Evolutionary conservation across 2,888 invertebrate species (phyloP).

Genomic region (Microdon myrmicae): DNA sequence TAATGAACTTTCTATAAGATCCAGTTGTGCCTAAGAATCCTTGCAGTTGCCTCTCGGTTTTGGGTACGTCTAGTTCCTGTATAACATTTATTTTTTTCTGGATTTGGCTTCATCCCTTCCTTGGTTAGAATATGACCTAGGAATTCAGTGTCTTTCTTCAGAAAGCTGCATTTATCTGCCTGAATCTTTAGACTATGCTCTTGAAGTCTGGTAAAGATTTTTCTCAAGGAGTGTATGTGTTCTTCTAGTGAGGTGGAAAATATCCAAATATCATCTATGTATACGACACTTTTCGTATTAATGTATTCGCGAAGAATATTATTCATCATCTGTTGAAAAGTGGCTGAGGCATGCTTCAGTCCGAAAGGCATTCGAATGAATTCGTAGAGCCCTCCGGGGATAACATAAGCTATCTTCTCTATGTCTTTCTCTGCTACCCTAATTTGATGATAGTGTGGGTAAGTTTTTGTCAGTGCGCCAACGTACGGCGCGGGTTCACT

Average conservation of each 20-base stretch:
- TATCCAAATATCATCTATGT: conserved; percentile 54
- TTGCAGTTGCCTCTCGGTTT: conserved; percentile 41
- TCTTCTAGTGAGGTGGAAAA: conserved; percentile 46
- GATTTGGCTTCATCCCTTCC: too few relatives aligned
- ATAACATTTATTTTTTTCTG: too few relatives aligned
- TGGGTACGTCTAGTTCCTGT: conserved; percentile 42
- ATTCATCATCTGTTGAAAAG: conserved; percentile 3
- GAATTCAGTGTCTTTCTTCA: conserved; percentile 49
- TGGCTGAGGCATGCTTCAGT: conserved; percentile 6
- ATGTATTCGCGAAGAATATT: conserved; percentile 56
- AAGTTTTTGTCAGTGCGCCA: too few relatives aligned
- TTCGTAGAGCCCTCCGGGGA: neutral
- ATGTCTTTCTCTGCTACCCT: conserved; percentile 30
- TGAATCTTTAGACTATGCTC: conserved; percentile 39
- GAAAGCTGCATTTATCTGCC: conserved; percentile 44
- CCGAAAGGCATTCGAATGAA: conserved; percentile 9
- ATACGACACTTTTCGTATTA: conserved; percentile 50
- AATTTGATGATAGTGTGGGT: conserved; percentile 52
- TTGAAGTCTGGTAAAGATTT: conserved; percentile 34
- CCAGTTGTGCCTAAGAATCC: too few relatives aligned
- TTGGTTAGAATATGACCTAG: conserved; percentile 55
- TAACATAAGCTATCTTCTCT: conserved; percentile 1
- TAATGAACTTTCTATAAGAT: too few relatives aligned
- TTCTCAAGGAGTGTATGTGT: conserved; percentile 25
- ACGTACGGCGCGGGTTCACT: too few relatives aligned